Base-by-base conservation (phyloP, 2,113 vertebrate genomes). In the Tursiops truncatus region DNA sequence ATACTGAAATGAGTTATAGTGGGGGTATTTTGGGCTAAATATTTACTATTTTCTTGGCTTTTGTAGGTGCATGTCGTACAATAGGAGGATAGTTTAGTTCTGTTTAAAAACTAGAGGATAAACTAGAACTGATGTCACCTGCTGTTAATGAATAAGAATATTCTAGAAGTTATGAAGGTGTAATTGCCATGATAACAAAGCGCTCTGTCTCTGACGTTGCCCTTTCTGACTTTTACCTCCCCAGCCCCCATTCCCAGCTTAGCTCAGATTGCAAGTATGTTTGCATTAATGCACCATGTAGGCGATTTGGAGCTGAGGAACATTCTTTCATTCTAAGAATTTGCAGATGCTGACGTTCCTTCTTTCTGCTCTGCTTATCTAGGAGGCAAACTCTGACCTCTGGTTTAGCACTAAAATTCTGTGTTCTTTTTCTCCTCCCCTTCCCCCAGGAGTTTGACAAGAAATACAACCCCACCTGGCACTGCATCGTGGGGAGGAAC, bases 391-490 rank as follows among this genome's bases (percentile, higher is more conserved):
- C 28, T 84, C 53, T 86, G 71, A 94, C n/a, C n/a, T 92, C 25
- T 33, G 41, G 38, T 82, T 74, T 81, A 84, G 36, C 70, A 92
- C 65, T 96, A 90, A 96, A 94, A 95, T 88, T 77, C 63, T 60
- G 71, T 77, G 28, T 62, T 79, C 91, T 93, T 70, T 97, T 70
- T 33, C 91, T 91, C 58, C 84, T 33, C 21, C 31, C 62, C 85
- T 17, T 31, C 12, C 60, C 14, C 71, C 97, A 99, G 99, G 99
- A 99, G 92, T 99, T 99, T 96, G 99, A 99, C 98, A 99, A 99
- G 98, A 99, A 99, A 98, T 99, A 99, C 93, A 99, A 99, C 82
- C 99, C 99, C 56, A 99, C 99, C 63, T 99, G 99, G 99, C 99
- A 99, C 98, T 99, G 99, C 99, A 99, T 99, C 0, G 99, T 99